Conservation (phyloP, 2,888 invertebrate species). For the Eupeodes luniger region DNA sequence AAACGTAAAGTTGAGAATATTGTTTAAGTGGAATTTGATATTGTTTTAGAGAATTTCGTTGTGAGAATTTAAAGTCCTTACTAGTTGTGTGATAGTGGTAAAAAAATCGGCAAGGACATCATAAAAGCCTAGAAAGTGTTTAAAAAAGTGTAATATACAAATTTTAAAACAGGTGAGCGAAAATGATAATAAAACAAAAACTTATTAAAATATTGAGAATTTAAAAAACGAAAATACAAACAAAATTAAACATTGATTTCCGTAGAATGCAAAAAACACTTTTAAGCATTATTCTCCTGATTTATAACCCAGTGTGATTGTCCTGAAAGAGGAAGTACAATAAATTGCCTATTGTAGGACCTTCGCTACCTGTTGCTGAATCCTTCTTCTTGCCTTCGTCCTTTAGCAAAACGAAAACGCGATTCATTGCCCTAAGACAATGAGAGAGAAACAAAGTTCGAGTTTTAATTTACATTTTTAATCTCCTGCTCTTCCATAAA, state of each 20-base stretch:
- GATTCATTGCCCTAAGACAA: background rate
- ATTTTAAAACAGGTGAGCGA: conserved; percentile 23
- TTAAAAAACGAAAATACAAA: background rate
- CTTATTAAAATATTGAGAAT: background rate
- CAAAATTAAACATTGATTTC: conserved; percentile 18
- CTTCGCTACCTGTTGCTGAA: conserved; percentile 57
- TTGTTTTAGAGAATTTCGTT: background rate
- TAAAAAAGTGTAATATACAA: background rate
- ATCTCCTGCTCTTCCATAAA: conserved; percentile 50
- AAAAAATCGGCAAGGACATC: background rate
- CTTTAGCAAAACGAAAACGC: too few relatives aligned
- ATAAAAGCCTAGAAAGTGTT: background rate
- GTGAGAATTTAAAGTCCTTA: background rate
- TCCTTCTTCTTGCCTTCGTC: background rate
- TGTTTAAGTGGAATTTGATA: conserved; percentile 16
- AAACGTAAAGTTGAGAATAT: conserved; percentile 13
- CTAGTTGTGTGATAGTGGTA: background rate
- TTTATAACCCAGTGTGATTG: conserved; percentile 20
- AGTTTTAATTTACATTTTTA: conserved; percentile 63
- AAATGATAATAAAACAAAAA: too few relatives aligned
- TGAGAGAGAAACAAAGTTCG: conserved; percentile 5
- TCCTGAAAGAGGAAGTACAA: conserved; percentile 33
- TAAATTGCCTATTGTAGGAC: conserved; percentile 53
- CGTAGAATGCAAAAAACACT: conserved; percentile 39
- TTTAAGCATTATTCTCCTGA: conserved; percentile 30